These are phyloP conservation scores for Datnioides undecimradiatus DNA, from an alignment of 2,113 vertebrate species.

Conservation along the genomic window DNA sequence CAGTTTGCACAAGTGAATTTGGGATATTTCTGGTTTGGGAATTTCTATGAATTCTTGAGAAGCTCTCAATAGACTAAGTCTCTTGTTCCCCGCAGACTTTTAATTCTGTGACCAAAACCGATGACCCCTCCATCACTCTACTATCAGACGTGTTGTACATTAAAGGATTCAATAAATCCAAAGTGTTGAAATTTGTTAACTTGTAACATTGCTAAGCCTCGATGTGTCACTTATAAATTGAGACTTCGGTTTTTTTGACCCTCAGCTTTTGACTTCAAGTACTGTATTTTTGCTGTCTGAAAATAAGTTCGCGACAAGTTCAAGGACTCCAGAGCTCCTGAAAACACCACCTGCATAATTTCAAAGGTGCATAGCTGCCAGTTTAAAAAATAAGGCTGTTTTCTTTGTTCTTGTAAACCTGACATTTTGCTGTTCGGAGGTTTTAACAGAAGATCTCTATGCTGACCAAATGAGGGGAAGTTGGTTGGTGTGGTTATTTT, in stretches of 20 bases:
- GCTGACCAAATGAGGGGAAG: background rate
- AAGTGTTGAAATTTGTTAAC: background rate
- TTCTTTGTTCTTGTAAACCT: background rate
- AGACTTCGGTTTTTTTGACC: background rate
- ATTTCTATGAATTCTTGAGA: background rate
- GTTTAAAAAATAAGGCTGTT: conserved; percentile 3
- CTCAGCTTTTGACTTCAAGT: background rate
- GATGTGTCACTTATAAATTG: background rate
- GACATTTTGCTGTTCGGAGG: background rate
- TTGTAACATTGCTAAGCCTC: background rate
- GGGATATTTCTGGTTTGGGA: background rate
- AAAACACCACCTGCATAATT: background rate
- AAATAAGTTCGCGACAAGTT: background rate
- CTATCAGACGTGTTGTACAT: background rate
- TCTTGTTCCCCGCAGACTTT: background rate
- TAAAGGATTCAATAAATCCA: background rate
- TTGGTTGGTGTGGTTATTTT: background rate
- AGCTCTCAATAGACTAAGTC: background rate
- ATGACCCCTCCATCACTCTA: background rate
- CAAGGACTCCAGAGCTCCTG: background rate
- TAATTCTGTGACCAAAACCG: background rate
- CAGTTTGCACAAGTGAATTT: background rate
- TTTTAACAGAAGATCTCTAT: background rate
- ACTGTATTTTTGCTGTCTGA: background rate
- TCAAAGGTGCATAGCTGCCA: conserved; percentile 5